Evolutionary conservation across 1,140 invertebrate genomes (phyloP).

Genomic region (Trichonephila clavipes): DNA sequence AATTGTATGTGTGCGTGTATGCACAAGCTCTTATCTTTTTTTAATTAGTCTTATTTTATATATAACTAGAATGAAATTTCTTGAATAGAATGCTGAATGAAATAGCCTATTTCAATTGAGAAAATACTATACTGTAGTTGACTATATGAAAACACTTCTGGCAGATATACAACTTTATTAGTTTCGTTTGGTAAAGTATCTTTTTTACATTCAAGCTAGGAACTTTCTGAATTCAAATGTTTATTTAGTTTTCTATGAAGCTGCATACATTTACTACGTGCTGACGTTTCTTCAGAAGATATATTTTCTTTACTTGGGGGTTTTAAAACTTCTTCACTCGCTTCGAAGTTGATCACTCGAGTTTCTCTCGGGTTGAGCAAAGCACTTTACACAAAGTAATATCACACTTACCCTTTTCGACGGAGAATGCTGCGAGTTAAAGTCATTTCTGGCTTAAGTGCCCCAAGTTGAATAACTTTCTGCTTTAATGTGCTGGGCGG

Average conservation of each 20-base stretch:
- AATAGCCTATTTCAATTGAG: no score
- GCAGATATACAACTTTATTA: no score
- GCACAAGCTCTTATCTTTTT: no score
- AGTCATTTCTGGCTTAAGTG: slow-evolving; percentile 14
- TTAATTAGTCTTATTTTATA: no score
- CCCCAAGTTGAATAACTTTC: not conserved
- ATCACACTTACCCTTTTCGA: not conserved
- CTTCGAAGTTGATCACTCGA: not conserved
- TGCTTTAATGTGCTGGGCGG: not conserved
- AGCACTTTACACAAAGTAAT: not conserved
- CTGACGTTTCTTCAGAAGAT: not conserved
- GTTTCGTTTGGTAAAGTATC: no score
- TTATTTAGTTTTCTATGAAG: not conserved
- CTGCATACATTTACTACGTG: not conserved
- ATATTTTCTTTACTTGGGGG: not conserved
- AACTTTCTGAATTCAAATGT: not conserved
- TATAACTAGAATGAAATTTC: no score
- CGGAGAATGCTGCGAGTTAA: not conserved
- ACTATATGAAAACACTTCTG: no score
- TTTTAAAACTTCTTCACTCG: not conserved
- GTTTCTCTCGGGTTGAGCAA: not conserved
- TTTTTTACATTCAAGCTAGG: no score
- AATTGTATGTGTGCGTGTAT: no score
- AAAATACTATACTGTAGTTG: no score
- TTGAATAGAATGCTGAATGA: no score